These are phyloP conservation scores for Eumacrocentrus americanus DNA, from an alignment of 2,888 invertebrate species.

Conservation along the genomic window DNA sequence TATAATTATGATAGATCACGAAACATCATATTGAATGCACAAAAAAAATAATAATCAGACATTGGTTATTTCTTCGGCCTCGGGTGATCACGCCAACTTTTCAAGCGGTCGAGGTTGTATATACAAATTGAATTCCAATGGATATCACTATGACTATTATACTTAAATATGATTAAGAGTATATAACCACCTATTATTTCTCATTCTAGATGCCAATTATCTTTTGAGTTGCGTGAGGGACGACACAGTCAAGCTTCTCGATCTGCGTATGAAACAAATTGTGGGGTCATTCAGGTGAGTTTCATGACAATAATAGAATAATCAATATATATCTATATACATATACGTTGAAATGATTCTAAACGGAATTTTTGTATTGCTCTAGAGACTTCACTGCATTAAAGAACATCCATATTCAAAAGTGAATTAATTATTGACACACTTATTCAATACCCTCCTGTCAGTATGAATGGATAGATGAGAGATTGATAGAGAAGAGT, in stretches of 20 bases:
- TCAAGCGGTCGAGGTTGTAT: neutral
- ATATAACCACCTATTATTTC: neutral
- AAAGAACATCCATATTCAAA: too few species aligned
- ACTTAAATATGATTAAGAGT: neutral
- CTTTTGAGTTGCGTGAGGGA: slow-evolving; percentile 93
- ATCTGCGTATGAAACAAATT: slow-evolving; percentile 92
- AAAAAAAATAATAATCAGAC: slow-evolving; percentile 16
- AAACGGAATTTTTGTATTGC: too few species aligned
- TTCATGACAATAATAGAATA: slow-evolving; percentile 3
- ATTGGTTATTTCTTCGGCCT: slow-evolving; percentile 18
- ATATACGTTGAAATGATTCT: neutral
- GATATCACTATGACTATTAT: neutral
- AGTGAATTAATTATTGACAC: too few species aligned
- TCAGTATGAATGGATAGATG: too few species aligned
- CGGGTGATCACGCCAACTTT: slow-evolving; percentile 24
- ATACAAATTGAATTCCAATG: neutral
- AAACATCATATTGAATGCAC: slow-evolving; percentile 8
- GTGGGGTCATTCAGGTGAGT: slow-evolving; percentile 87
- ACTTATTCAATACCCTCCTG: too few species aligned
- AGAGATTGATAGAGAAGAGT: too few species aligned
- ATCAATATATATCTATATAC: neutral
- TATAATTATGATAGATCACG: slow-evolving; percentile 18
- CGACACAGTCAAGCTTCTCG: slow-evolving; percentile 92
- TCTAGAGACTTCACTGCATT: too few species aligned
- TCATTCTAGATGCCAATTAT: slow-evolving; percentile 77